Evolutionary conservation across 1,140 invertebrate species (phyloP).

Genomic region (Heliconius eleuchia): DNA sequence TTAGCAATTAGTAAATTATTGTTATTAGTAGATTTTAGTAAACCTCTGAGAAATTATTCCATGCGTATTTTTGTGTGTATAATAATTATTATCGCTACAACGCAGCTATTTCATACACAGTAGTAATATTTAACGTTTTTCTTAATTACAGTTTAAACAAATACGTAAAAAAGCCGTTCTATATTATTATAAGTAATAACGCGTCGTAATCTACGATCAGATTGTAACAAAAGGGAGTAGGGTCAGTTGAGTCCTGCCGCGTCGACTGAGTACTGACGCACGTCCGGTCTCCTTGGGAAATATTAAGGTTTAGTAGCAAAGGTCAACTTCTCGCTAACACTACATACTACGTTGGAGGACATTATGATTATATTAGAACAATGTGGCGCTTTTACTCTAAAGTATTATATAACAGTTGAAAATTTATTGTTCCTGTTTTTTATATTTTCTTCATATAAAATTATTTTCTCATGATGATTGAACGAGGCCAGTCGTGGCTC

Average conservation of each 20-base stretch:
- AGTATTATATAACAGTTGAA: no score
- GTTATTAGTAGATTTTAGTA: no score
- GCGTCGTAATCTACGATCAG: not conserved
- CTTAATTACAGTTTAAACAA: not conserved
- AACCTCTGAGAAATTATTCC: no score
- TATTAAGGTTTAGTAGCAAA: not conserved
- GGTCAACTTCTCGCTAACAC: not conserved
- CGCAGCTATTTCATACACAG: no score
- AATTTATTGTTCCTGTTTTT: no score
- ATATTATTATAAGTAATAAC: conserved; percentile 25
- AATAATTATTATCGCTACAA: no score
- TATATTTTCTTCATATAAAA: no score
- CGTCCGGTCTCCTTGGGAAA: conserved; percentile 16
- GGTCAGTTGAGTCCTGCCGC: not conserved
- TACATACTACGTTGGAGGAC: conserved; percentile 12
- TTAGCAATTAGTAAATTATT: no score
- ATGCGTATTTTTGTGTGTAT: no score
- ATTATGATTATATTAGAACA: not conserved
- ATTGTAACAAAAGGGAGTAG: not conserved
- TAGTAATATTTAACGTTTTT: not conserved
- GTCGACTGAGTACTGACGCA: conserved; percentile 16
- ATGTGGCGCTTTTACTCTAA: no score
- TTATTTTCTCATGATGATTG: no score
- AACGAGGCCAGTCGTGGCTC: no score
- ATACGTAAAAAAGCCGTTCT: not conserved